These are phyloP conservation scores for Bombus confusus DNA, from an alignment of 1,140 invertebrate genomes.

Conservation along the genomic window DNA sequence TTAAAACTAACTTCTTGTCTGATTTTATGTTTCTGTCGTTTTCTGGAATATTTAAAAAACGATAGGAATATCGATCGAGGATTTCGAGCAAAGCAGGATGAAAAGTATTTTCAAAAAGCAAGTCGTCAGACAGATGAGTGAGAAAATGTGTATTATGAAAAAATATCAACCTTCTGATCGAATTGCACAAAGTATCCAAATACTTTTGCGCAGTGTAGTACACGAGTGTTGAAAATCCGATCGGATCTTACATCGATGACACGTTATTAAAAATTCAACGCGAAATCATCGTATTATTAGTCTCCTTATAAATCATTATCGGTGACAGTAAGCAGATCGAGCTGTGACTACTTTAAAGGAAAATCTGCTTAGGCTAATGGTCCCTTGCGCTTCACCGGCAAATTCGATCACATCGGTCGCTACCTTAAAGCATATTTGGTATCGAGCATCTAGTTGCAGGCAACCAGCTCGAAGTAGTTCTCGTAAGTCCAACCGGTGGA, in stretches of 20 bases:
- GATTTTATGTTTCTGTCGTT: too few species aligned
- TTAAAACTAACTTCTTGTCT: too few species aligned
- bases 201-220: too few species aligned
- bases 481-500: slow-evolving; percentile 57
- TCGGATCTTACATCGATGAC: not conserved
- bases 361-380: slow-evolving; percentile 42
- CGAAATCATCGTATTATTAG: not conserved
- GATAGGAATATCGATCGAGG: too few species aligned
- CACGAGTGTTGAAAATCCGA: not conserved
- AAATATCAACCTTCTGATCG: too few species aligned
- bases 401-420: slow-evolving; percentile 37
- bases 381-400: slow-evolving; percentile 3
- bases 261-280: not conserved
- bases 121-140: too few species aligned
- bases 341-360: slow-evolving; percentile 5
- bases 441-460: slow-evolving; percentile 57
- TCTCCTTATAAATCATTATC: not conserved
- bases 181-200: too few species aligned
- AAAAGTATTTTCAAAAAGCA: too few species aligned
- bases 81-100: too few species aligned
- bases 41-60: too few species aligned
- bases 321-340: not conserved
- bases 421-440: slow-evolving; percentile 26
- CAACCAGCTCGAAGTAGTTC: slow-evolving; percentile 55
- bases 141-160: too few species aligned